Evolutionary conservation across 2,113 vertebrate genomes (phyloP), one percentile per base, ranked within the genome.

Genomic region (Cricetomys ansorgei): DNA sequence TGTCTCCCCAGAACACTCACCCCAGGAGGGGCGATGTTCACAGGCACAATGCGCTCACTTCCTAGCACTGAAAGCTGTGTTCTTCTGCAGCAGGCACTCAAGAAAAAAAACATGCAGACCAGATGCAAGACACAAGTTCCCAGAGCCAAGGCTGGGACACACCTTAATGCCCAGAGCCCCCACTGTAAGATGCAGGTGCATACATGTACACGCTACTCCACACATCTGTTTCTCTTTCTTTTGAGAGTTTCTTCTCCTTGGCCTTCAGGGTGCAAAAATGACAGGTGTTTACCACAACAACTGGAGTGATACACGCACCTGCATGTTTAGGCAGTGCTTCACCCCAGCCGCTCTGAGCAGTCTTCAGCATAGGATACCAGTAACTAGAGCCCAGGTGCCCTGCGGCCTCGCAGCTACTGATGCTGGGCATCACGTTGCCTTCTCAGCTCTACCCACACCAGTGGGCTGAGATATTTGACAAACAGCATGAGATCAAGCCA

Each of bases 361-460:
- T 21, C 81, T 75, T 27, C 9, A 55, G 81, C 81, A 64, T 7
- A 15, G 4, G 69, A 59, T 13, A 19, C 40, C 1, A 4, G 31
- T 11, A 62, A 62, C 62, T 9, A 34, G 64, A 43, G 85, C 19
- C n/a, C 0, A 10, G 45, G 43, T n/a, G 1, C 48, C 31, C 34
- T 0, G 13, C 13, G 1, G 70, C 70, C 15, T 43, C 2, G 1
- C 7, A 25, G 85, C 5, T 17, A 21, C 69, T 0, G 2, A 40
- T 0, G 11, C 0, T 7, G 43, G 57, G 19, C 4, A 4, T 12
- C 1, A 21, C 0, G 15, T 13, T 4, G 11, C 75, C 55, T 45
- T 87, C 29, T 40, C 7, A 5, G 77, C 2, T 29, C 25, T 17
- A 15, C 1, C 17, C 84, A 73, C 15, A 57, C 16, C 15, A 10